A percentile compares a stretch with the other conserved stretches of the same genome.
Evolutionary conservation across 2,113 vertebrate species (phyloP).

Genomic region (Motacilla alba): DNA sequence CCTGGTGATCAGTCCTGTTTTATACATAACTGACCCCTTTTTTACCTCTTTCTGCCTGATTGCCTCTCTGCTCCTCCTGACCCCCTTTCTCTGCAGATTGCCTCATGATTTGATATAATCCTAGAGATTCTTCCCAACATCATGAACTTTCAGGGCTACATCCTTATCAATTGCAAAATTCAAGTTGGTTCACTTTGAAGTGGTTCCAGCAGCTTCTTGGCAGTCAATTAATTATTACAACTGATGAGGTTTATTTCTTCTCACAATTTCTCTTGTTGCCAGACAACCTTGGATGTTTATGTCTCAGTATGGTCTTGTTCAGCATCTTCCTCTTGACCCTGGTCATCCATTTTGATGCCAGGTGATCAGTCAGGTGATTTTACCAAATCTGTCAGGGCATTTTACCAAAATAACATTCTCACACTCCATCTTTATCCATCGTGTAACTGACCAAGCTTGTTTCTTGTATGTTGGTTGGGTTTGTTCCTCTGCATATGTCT

Average conservation of each 20-base stretch:
- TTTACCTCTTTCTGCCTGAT: not conserved
- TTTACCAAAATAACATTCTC: not conserved
- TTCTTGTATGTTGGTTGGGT: not conserved
- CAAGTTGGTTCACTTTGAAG: not conserved
- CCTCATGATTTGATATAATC: not conserved
- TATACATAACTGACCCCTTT: not conserved
- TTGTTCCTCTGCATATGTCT: not conserved
- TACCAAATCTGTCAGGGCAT: not conserved
- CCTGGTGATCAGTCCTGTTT: not conserved
- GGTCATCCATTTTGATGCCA: not conserved
- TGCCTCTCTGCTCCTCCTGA: accelerated
- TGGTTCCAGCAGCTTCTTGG: not conserved
- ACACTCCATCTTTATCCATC: not conserved
- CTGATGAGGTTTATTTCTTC: not conserved
- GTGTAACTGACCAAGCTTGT: not conserved
- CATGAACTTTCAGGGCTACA: not conserved
- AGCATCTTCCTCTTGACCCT: not conserved
- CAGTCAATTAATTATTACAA: not conserved
- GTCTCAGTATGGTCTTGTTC: not conserved
- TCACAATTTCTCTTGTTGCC: not conserved
- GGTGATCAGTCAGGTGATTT: not conserved
- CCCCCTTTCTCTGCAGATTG: not conserved
- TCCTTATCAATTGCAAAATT: not conserved
- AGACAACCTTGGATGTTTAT: not conserved
- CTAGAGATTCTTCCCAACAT: accelerated